Evolutionary conservation across 2,113 vertebrate genomes (phyloP).

Genomic region (Upupa epops): DNA sequence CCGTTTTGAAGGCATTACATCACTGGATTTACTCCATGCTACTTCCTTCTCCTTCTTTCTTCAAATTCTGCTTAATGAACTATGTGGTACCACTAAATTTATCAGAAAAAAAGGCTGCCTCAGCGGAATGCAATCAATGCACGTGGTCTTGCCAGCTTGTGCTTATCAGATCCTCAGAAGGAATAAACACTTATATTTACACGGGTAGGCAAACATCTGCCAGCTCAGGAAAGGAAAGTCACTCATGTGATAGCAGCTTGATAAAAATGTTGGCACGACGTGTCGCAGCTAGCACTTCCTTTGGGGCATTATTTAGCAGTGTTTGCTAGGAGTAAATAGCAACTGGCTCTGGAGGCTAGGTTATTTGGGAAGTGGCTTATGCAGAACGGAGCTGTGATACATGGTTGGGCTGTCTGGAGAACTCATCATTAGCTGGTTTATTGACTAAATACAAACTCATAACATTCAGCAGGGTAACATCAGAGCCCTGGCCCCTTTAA

Average conservation of each 20-base stretch:
- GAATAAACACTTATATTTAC: not conserved
- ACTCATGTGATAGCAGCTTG: not conserved
- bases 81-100: not conserved
- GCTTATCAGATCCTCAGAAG: not conserved
- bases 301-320: not conserved
- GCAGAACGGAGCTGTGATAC: not conserved
- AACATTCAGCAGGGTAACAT: not conserved
- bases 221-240: not conserved
- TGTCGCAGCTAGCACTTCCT: not conserved
- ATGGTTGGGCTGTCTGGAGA: not conserved
- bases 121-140: not conserved
- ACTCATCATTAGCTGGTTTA: not conserved
- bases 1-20: not conserved
- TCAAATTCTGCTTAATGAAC: not conserved
- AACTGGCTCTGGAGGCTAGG: not conserved
- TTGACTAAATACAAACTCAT: not conserved
- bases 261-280: not conserved
- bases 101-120: not conserved
- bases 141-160: not conserved
- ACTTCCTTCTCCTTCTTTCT: not conserved
- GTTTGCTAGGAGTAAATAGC: conserved; percentile 14
- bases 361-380: not conserved
- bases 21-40: not conserved
- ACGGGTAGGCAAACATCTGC: not conserved
- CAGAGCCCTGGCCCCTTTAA: not conserved